These are phyloP conservation scores for Arge pagana DNA, from an alignment of 2,888 invertebrate species.

Conservation along the genomic window DNA sequence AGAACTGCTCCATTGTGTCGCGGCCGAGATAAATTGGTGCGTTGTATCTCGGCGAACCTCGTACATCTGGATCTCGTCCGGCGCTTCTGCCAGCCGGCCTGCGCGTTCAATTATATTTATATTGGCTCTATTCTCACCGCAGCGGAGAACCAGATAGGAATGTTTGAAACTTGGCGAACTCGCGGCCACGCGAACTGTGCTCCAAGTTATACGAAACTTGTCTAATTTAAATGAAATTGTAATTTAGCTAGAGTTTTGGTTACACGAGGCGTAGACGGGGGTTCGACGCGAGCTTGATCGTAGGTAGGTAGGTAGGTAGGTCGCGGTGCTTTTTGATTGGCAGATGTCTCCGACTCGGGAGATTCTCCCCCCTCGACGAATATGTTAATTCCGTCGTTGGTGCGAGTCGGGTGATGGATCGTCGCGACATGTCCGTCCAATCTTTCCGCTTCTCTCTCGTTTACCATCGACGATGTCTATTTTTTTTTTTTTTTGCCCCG, in stretches of 20 bases:
- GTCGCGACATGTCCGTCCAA: conserved; percentile 7
- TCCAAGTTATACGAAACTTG: not conserved
- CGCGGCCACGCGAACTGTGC: not conserved
- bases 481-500: conserved; percentile 4
- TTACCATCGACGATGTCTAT: not conserved
- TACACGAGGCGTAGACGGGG: not conserved
- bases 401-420: conserved; percentile 18
- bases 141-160: not conserved
- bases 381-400: conserved; percentile 20
- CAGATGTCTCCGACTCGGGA: conserved; percentile 14
- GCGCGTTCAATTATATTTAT: conserved; percentile 10
- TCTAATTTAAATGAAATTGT: conserved; percentile 19
- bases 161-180: not conserved
- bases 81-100: too few species aligned
- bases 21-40: too few species aligned
- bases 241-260: too few species aligned
- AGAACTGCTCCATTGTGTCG: too few species aligned
- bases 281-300: too few species aligned
- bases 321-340: conserved; percentile 9
- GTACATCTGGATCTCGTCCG: too few species aligned
- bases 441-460: not conserved
- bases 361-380: conserved; percentile 11
- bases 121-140: conserved; percentile 13
- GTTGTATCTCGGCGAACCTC: too few species aligned
- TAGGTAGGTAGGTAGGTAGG: conserved; percentile 6